phyloP scores from a whole-genome alignment of 2,797 vertebrate genomes.

The Myotis daubentonii region DNA sequence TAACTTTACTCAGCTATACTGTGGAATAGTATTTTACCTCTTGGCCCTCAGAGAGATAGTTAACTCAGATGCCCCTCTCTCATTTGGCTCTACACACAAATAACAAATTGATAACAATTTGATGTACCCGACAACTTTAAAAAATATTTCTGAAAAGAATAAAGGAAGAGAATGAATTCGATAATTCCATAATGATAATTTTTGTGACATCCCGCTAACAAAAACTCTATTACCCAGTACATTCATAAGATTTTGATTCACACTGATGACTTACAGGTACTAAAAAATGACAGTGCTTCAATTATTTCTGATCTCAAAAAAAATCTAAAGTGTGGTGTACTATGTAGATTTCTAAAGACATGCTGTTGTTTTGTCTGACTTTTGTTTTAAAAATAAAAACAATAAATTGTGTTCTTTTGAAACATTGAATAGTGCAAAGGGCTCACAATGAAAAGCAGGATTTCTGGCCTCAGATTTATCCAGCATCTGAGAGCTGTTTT shows the following conservation, averaged over 20 bases:
- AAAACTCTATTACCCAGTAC: not conserved
- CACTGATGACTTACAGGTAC: not conserved
- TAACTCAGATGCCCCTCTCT: not conserved
- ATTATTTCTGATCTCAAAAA: not conserved
- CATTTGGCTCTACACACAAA: not conserved
- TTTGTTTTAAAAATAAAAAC: not conserved
- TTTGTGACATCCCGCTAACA: not conserved
- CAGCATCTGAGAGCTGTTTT: not conserved
- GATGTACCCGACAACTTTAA: not conserved
- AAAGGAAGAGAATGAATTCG: not conserved
- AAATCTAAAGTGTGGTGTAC: not conserved
- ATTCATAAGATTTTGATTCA: not conserved
- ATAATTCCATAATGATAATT: not conserved
- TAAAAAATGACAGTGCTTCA: not conserved
- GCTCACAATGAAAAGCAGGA: not conserved
- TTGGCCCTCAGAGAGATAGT: not conserved
- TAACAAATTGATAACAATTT: no score
- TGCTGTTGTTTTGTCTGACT: not conserved
- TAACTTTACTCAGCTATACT: not conserved
- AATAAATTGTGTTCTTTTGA: not conserved
- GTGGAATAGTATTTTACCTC: not conserved
- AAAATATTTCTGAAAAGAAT: not conserved
- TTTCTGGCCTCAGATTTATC: not conserved
- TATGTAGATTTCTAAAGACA: not conserved
- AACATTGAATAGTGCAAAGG: not conserved